Conservation (phyloP, 2,888 invertebrate species). For the Trileptium ribeirensis region DNA sequence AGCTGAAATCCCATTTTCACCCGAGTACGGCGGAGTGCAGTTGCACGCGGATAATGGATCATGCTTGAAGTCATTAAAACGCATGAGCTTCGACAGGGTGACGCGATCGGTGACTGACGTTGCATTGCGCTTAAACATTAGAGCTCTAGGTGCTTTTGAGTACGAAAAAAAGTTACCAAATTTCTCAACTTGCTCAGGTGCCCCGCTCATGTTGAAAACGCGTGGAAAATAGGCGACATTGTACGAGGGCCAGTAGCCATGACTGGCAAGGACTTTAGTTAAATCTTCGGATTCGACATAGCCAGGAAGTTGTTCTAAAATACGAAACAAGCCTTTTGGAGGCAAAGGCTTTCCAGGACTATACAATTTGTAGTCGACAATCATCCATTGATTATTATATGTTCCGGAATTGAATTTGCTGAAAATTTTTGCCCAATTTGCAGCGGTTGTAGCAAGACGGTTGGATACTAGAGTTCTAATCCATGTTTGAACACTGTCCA, state of each 20-base stretch:
- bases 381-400: constrained; percentile 79
- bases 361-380: constrained; percentile 67
- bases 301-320: constrained; percentile 67
- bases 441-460: constrained; percentile 65
- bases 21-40: constrained; percentile 66
- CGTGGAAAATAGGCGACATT: constrained; percentile 61
- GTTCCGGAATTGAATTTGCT: constrained; percentile 68
- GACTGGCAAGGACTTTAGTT: constrained; percentile 61
- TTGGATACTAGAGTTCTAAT: constrained; percentile 74
- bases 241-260: constrained; percentile 68
- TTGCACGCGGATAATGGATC: constrained; percentile 64
- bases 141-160: constrained; percentile 61
- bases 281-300: constrained; percentile 61
- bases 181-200: constrained; percentile 57
- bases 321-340: constrained; percentile 60
- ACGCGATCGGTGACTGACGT: constrained; percentile 57
- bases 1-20: constrained; percentile 66
- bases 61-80: constrained; percentile 65
- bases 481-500: constrained; percentile 61
- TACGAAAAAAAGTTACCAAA: constrained; percentile 62
- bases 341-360: constrained; percentile 53
- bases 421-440: constrained; percentile 67
- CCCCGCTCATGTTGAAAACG: constrained; percentile 62
- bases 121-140: constrained; percentile 61
- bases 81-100: constrained; percentile 59